Base-by-base conservation (phyloP, 2,888 invertebrate genomes). In the Xestobium rufovillosum region DNA sequence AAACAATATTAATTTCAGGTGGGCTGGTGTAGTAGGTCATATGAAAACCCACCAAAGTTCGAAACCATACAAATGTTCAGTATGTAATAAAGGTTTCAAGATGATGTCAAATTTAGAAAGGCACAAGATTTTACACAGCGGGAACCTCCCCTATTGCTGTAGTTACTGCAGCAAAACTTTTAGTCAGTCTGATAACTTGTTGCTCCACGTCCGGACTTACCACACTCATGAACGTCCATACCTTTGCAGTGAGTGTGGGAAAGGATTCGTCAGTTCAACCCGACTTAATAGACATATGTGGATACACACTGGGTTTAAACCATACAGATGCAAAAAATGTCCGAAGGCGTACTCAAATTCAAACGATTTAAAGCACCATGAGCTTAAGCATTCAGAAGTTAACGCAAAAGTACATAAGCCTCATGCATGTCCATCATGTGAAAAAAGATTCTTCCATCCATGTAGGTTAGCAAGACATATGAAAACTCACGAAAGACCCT, bases 391-490 rank as follows among this genome's bases (percentile, higher is more conserved):
- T 33, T n/a, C n/a, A n/a, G n/a, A n/a, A n/a, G 43, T 38, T 13
- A 48, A 44, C 12, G 52, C 51, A 12, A 41, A 41, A 4, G 48
- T 51, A 2, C 53, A 56, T 15, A 61, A 59, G 38, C 57, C 59
- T 2, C 56, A 59, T 36, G 52, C 48, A 3, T 63, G 63, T 43
- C 42, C 45, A 23, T 36, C 49, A 12, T 63, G 63, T 40, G 49
- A 56, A 27, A 55, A 56, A 54, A 45, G 55, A 34, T 63, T 62
- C 36, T 57, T 53, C 34, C 59, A 61, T 43, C 56, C 53, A 0
- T 71, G 71, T 38, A 66, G 67, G 30, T 64, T 71, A 33, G 47
- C 65, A 1, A 70, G 66, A 48, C 74, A 74, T 52, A 50, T 70
- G 48, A 59, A 63, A 33, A 57, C 59, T 0, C 74, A 74, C 41